Evolutionary conservation across 2,797 vertebrate species (phyloP), one percentile per base, ranked within the genome.

Genomic region (Sebastiscus albofasciatus): DNA sequence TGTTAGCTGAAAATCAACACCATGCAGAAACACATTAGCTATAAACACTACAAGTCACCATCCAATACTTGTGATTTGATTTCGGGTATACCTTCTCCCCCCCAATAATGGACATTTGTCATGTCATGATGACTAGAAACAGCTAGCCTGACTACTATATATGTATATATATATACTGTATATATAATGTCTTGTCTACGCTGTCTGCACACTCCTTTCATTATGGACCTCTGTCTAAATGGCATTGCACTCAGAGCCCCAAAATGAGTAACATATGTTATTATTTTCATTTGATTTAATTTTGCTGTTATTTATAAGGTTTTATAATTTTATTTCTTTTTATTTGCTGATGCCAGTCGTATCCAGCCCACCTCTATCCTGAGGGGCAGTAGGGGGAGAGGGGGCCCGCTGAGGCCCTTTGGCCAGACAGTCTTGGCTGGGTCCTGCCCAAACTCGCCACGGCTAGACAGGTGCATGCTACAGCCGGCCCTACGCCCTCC

Each of bases 391-490:
- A 93, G 94, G 77, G 95, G 94, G 66, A 88, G 93, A 84, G 93
- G 90, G 61, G 96, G 93, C 81, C 91, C 93, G 6, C 93, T 96
- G 88, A 96, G 93, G 93, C 95, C 97, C 89, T 95, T 96, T 86
- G 94, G 92, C 85, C 95, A 95, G 85, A 95, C 94, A 74, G 89
- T 71, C 75, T 94, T 96, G 5, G 91, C 96, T 89, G 96, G 96
- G 86, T 96, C 95, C 36, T 96, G 94, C 24, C 95, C 95, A n/a
- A 93, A 95, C 94, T 96, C 96, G 54, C 96, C 95, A n/a, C 93
- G 93, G 82, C 94, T 92, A 91, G 96, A 97, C 95, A 97, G 97
- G 97, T 97, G 96, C 96, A 96, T 95, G 90, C 81, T 82, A 90
- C 90, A 92, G 83, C 81, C 90, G 90, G 94, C 89, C 77, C 26